These are phyloP conservation scores for Sternarchorhynchus goeldii DNA, from an alignment of 2,797 vertebrate genomes.

Conservation along the genomic window DNA sequence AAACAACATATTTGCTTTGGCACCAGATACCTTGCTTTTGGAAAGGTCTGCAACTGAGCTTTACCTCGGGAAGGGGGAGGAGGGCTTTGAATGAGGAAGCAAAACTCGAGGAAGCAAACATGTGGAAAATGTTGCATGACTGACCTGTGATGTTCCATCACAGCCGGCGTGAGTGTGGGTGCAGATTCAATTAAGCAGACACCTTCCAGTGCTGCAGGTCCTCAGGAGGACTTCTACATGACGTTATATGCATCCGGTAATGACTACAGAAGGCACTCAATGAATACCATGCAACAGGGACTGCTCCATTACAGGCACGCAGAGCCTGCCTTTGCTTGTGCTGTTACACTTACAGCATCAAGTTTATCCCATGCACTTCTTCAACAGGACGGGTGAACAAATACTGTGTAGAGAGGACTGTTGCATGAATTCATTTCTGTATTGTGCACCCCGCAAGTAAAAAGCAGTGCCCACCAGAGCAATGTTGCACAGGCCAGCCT, in stretches of 20 bases:
- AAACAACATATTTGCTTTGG: neutral
- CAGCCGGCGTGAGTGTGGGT: neutral
- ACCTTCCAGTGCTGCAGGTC: constrained; percentile 5
- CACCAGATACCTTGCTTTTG: neutral
- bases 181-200: constrained; percentile 25
- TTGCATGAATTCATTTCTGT: constrained; percentile 17
- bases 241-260: constrained; percentile 1
- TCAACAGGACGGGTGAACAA: constrained; percentile 13
- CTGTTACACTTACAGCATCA: constrained; percentile 10
- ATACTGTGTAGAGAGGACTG: constrained; percentile 20
- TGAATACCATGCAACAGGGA: neutral
- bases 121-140: constrained; percentile 27
- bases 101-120: neutral
- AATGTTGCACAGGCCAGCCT: constrained; percentile 13
- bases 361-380: neutral
- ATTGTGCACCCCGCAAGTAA: constrained; percentile 5
- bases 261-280: constrained; percentile 1
- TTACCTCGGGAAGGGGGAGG: neutral
- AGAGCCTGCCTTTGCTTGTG: neutral
- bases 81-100: neutral
- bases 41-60: neutral
- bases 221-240: neutral
- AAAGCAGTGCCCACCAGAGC: constrained; percentile 20
- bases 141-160: constrained; percentile 29
- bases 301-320: neutral